These are phyloP conservation scores for Capromys pilorides DNA, from an alignment of 2,797 vertebrate genomes.

Conservation along the genomic window DNA sequence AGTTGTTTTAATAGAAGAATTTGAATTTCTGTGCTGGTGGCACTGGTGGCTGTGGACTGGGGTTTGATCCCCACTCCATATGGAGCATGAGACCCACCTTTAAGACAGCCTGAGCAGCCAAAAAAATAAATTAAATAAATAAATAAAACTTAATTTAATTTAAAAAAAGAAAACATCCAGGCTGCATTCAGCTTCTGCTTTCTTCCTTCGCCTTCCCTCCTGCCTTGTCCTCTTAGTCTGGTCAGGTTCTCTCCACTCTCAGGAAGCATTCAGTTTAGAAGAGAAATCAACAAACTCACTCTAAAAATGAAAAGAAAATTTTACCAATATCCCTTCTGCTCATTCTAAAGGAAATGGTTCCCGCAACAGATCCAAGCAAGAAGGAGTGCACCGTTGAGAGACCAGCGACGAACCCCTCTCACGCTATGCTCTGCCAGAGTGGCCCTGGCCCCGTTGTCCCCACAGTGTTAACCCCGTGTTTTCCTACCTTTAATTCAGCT, in stretches of 20 bases:
- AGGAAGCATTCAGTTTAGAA: conserved; percentile 45
- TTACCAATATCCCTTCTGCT: conserved; percentile 41
- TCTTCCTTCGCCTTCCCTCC: not conserved
- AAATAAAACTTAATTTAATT: no score
- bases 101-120: no score
- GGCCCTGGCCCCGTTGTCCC: conserved; percentile 27
- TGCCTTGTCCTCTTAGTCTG: not conserved
- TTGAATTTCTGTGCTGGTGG: no score
- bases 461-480: conserved; percentile 45
- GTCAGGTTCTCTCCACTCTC: conserved; percentile 34
- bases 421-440: not conserved
- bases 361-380: not conserved
- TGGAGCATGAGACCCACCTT: no score
- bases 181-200: not conserved
- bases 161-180: no score
- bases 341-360: conserved; percentile 41
- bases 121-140: no score
- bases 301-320: conserved; percentile 45
- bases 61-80: no score
- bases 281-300: conserved; percentile 45
- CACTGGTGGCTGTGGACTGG: no score
- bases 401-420: conserved; percentile 37
- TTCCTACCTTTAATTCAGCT: conserved; percentile 43
- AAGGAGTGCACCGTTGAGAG: conserved; percentile 34
- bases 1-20: not conserved